phyloP scores from a whole-genome alignment of 1,140 invertebrate species.

The Oscheius sp. region DNA sequence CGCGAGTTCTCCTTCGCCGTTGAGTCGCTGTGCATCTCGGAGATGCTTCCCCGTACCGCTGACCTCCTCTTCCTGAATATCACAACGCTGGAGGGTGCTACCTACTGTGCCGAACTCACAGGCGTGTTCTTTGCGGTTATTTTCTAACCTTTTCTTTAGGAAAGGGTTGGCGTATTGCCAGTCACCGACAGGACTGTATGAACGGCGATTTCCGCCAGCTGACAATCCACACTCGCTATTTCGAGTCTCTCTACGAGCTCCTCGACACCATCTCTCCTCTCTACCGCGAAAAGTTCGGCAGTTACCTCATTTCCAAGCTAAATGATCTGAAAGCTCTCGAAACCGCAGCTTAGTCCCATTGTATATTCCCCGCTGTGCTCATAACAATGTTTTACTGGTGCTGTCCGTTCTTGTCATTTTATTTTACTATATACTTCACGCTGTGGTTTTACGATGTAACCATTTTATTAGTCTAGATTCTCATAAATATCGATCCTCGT shows the following conservation, averaged over 20 bases:
- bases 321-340: not conserved
- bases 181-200: slow-evolving; percentile 31
- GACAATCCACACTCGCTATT: slow-evolving; percentile 24
- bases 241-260: slow-evolving; percentile 15
- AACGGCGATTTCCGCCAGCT: slow-evolving; percentile 35
- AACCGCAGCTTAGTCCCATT: not conserved
- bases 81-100: slow-evolving; percentile 26
- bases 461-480: too few relatives aligned
- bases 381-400: not conserved
- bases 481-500: too few relatives aligned
- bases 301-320: not conserved
- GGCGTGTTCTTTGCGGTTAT: not conserved
- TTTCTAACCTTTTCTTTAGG: slow-evolving; percentile 6
- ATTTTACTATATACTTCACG: not conserved
- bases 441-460: too few relatives aligned
- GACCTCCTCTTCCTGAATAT: slow-evolving; percentile 34
- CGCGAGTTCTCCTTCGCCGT: slow-evolving; percentile 19
- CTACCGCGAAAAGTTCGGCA: slow-evolving; percentile 15
- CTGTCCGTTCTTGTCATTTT: not conserved
- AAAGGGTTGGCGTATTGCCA: slow-evolving; percentile 29
- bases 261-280: slow-evolving; percentile 22
- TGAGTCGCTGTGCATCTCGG: slow-evolving; percentile 18
- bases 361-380: not conserved
- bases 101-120: slow-evolving; percentile 30
- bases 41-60: slow-evolving; percentile 31